Evolutionary conservation across 2,113 vertebrate species (phyloP), one percentile per base, ranked within the genome.

Genomic region (Dinomys branickii): DNA sequence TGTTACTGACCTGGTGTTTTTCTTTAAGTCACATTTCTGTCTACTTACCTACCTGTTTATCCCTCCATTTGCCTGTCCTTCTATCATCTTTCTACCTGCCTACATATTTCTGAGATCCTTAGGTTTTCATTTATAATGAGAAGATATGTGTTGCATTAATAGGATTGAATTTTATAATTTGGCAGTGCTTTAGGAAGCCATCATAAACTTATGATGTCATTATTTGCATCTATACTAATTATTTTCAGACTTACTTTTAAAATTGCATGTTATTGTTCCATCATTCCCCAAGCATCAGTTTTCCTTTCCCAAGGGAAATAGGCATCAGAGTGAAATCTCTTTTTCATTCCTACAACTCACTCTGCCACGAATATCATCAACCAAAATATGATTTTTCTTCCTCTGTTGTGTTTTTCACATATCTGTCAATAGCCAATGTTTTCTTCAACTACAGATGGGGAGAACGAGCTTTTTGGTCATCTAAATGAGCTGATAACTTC

Each of bases 321-420:
- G 7, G 52, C 94, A 56, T 54, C 65, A 78, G n/a, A 33, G 17
- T 78, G 71, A 69, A 88, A 69, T n/a, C 73, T 12, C 41, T 7
- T 52, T 65, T 63, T 33, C 59, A 24, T 71, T 33, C 26, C 2
- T 92, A 24, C 8, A 75, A 10, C 1, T 67, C 33, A 69, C 4
- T 63, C 4, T 59, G 24, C 35, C 24, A 44, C 33, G 33, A 85
- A 26, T 50, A 38, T 52, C 93, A 5, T 22, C 12, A 50, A 44
- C 17, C 14, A 16, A 91, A 94, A 65, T 67, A 50, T 3, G 1
- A 58, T 92, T 92, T 52, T 96, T 50, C 41, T 38, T 35, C 50
- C 26, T 89, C 63, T 78, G 24, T 93, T 91, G 17, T 50, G 14
- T 73, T 94, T 94, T 91, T 93, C 20, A 82, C 67, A 58, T 88